phyloP scores from a whole-genome alignment of 2,797 vertebrate species.

The Peromyscus melanophrys region DNA sequence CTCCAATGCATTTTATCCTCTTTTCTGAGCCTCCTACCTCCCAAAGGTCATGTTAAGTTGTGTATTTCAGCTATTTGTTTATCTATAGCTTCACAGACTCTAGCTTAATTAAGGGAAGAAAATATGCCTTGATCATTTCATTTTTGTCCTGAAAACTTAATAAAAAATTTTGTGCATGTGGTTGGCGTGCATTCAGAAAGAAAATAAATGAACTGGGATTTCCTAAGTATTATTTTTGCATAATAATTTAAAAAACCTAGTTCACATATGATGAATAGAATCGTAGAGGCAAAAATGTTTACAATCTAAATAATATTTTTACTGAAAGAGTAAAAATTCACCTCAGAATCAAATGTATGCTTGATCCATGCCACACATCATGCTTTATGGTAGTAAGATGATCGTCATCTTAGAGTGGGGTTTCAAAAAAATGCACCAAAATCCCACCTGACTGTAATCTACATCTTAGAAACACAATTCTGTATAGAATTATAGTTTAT shows the following conservation, averaged over 20 bases:
- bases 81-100: background rate
- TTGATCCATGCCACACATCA: background rate
- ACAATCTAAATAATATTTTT: background rate
- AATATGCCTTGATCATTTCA: background rate
- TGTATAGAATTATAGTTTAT: background rate
- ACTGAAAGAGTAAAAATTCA: background rate
- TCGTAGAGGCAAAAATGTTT: background rate
- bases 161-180: background rate
- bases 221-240: background rate
- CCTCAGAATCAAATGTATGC: background rate
- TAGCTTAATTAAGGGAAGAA: background rate
- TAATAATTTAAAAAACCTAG: background rate
- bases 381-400: background rate
- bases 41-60: background rate
- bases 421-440: background rate
- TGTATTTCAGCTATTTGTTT: background rate
- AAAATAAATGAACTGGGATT: background rate
- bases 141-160: background rate
- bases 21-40: background rate
- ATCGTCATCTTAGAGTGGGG: accelerated
- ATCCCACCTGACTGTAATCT: no score
- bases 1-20: background rate
- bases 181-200: background rate
- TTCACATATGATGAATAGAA: background rate
- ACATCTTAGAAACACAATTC: background rate